phyloP scores from a whole-genome alignment of 2,113 vertebrate species.

The Dolichotis patagonum region DNA sequence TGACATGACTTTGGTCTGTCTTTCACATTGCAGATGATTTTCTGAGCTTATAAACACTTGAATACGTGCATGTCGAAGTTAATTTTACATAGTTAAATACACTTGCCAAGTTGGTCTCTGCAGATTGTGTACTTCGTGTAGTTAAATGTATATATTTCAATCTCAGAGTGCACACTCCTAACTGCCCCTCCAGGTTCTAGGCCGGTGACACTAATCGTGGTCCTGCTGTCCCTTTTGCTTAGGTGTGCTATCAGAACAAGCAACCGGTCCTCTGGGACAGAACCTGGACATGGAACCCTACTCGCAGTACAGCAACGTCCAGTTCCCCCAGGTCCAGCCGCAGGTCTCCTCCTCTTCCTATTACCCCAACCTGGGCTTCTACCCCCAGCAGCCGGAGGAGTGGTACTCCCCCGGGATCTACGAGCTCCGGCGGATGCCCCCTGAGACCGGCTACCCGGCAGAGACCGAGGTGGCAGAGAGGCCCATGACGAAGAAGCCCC shows the following conservation, averaged over 20 bases:
- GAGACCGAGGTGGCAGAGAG: conserved; percentile 89
- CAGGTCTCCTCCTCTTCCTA: conserved; percentile 90
- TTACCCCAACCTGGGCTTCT: conserved; percentile 93
- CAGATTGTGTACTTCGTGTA: not conserved
- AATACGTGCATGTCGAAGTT: not conserved
- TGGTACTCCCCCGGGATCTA: conserved; percentile 94
- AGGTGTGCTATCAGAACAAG: conserved; percentile 94
- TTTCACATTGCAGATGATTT: no score
- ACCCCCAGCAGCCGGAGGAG: conserved; percentile 92
- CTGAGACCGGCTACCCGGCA: conserved; percentile 89
- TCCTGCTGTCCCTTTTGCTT: conserved; percentile 50
- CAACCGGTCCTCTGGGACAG: conserved; percentile 90
- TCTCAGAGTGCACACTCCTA: not conserved
- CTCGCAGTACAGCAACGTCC: conserved; percentile 89
- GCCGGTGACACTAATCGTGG: not conserved
- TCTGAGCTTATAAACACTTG: not conserved
- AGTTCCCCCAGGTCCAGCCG: conserved; percentile 91
- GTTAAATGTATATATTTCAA: not conserved
- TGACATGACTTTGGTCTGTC: not conserved
- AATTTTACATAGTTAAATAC: not conserved
- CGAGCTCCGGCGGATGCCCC: conserved; percentile 92
- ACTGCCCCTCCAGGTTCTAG: not conserved
- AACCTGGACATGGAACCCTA: conserved; percentile 92
- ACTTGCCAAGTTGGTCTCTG: not conserved
- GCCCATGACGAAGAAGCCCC: conserved; percentile 90